Evolutionary conservation across 2,797 vertebrate species (phyloP).

Genomic region (Hirundo rustica): DNA sequence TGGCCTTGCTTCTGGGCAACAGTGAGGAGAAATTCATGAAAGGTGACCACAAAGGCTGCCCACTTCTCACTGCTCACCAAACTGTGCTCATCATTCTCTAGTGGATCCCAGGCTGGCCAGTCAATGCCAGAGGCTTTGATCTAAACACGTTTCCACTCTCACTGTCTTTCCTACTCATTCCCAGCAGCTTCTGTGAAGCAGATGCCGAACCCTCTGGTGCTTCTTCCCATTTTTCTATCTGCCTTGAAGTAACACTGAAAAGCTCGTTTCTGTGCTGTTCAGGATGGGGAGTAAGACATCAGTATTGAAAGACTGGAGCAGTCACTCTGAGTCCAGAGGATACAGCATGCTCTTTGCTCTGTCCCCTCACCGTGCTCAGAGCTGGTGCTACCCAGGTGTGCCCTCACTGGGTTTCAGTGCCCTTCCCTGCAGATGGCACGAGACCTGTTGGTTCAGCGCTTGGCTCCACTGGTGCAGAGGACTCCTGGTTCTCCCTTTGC

Average conservation of each 20-base stretch:
- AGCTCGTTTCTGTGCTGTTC: background rate
- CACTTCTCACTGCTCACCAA: background rate
- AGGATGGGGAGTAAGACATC: background rate
- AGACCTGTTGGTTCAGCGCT: background rate
- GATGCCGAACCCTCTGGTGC: background rate
- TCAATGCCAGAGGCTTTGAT: background rate
- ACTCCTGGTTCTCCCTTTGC: background rate
- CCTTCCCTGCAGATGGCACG: background rate
- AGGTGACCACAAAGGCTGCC: background rate
- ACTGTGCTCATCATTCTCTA: fast-evolving
- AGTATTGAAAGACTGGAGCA: background rate
- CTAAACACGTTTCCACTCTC: background rate
- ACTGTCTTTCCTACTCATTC: background rate
- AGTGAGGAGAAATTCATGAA: background rate
- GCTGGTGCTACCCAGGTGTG: background rate
- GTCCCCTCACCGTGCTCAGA: background rate
- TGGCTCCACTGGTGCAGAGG: background rate
- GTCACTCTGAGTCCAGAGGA: background rate
- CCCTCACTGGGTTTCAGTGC: background rate
- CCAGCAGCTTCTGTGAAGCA: background rate
- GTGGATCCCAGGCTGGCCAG: background rate
- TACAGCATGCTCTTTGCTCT: background rate
- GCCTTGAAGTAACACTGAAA: background rate
- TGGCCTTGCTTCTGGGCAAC: constrained; percentile 8
- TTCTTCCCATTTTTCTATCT: background rate